A percentile compares a stretch with the other conserved stretches of the same genome.
These are phyloP conservation scores for Phrynocephalus forsythii DNA, from an alignment of 2,797 vertebrate species.

Conservation along the genomic window DNA sequence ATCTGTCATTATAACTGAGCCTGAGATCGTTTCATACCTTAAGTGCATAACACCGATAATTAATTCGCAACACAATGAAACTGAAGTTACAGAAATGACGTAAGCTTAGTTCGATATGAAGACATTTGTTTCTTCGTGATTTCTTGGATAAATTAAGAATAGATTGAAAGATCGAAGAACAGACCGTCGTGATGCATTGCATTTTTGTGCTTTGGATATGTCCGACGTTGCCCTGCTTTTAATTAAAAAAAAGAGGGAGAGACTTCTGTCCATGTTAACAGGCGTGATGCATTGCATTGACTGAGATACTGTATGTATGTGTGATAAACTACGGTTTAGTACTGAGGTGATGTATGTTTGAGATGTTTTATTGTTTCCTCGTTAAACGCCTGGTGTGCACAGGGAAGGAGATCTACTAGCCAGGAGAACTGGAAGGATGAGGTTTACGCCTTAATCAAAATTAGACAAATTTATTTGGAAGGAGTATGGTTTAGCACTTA, in stretches of 20 bases:
- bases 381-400: background rate
- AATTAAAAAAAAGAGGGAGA: background rate
- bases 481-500: background rate
- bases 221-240: background rate
- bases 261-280: background rate
- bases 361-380: background rate
- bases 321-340: background rate
- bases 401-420: background rate
- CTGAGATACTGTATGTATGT: background rate
- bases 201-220: background rate
- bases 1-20: too few species aligned
- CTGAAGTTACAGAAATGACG: background rate
- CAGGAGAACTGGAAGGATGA: too few species aligned
- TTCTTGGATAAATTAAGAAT: background rate
- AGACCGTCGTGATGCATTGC: background rate
- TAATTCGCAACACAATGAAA: background rate
- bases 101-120: background rate
- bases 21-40: background rate
- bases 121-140: background rate
- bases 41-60: background rate
- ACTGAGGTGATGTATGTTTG: background rate
- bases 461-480: background rate
- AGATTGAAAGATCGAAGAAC: background rate
- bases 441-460: background rate
- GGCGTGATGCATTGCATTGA: background rate